Conservation (phyloP, 2,113 vertebrate species). For the Pardalotus punctatus region DNA sequence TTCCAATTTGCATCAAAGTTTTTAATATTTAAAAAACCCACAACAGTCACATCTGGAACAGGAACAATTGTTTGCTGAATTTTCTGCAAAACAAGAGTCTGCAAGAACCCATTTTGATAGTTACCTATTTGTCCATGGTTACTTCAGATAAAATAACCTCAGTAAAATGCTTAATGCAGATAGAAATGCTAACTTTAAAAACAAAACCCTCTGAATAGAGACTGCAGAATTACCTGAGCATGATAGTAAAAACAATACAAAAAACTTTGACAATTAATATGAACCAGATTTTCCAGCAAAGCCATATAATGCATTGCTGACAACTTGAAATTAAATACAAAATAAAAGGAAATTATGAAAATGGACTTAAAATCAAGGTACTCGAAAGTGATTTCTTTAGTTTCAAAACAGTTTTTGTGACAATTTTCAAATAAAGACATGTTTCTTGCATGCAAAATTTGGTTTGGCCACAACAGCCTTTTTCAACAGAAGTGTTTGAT, state of each 20-base stretch:
- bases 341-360: neutral
- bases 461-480: neutral
- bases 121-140: neutral
- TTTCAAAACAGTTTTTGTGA: neutral
- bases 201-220: neutral
- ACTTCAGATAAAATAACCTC: neutral
- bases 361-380: neutral
- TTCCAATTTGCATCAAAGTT: neutral
- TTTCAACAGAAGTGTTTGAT: neutral
- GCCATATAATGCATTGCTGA: neutral
- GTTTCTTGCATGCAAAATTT: neutral
- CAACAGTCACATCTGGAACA: neutral
- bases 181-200: neutral
- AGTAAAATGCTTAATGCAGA: neutral
- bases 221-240: neutral
- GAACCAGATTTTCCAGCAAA: neutral
- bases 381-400: neutral
- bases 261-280: neutral
- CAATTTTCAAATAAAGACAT: neutral
- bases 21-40: neutral
- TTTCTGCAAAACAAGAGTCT: neutral
- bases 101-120: neutral
- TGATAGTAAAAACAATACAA: neutral
- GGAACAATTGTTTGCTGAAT: neutral
- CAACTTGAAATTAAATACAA: neutral